A percentile compares a stretch with the other conserved stretches of the same genome.
phyloP scores from a whole-genome alignment of 92 coral and sea anemone species.

The Heteractis magnifica region DNA sequence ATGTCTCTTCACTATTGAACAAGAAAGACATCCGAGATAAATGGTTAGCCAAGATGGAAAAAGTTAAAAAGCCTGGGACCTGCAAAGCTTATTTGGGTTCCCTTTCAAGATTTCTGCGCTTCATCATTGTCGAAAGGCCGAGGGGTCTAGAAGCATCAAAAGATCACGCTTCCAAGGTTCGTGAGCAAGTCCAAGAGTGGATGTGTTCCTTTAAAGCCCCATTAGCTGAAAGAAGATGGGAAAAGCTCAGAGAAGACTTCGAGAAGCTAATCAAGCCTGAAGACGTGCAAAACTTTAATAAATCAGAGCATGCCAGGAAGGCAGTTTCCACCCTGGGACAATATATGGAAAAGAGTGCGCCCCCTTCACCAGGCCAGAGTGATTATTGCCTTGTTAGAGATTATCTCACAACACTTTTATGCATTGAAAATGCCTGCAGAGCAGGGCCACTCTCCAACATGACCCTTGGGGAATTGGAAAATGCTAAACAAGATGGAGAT shows the following conservation, averaged over 20 bases:
- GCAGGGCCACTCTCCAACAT: constrained; percentile 51
- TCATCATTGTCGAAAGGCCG: constrained; percentile 32
- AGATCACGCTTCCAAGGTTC: constrained; percentile 39
- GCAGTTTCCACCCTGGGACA: constrained; percentile 31
- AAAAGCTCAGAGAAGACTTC: constrained; percentile 39
- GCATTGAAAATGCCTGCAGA: constrained; percentile 54
- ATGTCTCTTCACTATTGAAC: constrained; percentile 28
- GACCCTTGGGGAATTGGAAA: constrained; percentile 51
- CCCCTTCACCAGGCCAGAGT: constrained; percentile 23
- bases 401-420: constrained; percentile 29
- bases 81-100: constrained; percentile 32
- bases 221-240: constrained; percentile 45
- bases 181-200: constrained; percentile 41
- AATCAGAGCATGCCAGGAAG: constrained; percentile 27
- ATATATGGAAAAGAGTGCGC: constrained; percentile 31
- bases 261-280: constrained; percentile 47
- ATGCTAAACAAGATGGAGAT: constrained; percentile 27
- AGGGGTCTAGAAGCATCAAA: constrained; percentile 7
- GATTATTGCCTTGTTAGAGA: constrained; percentile 41
- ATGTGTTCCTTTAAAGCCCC: constrained; percentile 15
- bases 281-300: constrained; percentile 35
- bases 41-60: constrained; percentile 31
- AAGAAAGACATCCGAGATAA: constrained; percentile 48
- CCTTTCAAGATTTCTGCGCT: constrained; percentile 39
- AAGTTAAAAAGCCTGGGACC: constrained; percentile 31